Evolutionary conservation across 1,140 invertebrate species (phyloP).

Genomic region (Battus philenor): DNA sequence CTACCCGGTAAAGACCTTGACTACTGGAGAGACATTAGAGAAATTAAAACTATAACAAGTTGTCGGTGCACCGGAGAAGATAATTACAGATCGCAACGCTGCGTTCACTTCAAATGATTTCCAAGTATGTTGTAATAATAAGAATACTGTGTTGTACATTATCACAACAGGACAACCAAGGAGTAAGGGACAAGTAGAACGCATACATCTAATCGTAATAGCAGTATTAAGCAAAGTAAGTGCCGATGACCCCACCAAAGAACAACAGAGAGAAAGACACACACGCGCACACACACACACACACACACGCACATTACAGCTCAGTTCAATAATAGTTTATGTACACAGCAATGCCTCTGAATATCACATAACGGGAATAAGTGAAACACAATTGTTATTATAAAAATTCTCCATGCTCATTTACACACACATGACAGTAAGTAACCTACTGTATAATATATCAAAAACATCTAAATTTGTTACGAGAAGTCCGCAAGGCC

Average conservation of each 20-base stretch:
- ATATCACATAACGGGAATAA: no score
- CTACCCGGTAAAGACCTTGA: conserved; percentile 38
- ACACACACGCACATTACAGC: no score
- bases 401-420: no score
- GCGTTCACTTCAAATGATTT: conserved; percentile 26
- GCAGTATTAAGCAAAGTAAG: conserved; percentile 11
- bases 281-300: no score
- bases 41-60: conserved; percentile 26
- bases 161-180: conserved; percentile 24
- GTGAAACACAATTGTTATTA: no score
- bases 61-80: conserved; percentile 24
- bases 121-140: conserved; percentile 19
- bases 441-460: no score
- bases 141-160: conserved; percentile 4
- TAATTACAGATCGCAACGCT: conserved; percentile 25
- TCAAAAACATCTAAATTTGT: no score
- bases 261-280: no score
- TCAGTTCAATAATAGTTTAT: no score
- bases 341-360: no score
- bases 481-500: no score
- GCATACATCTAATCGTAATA: conserved; percentile 23
- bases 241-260: not conserved
- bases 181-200: conserved; percentile 31
- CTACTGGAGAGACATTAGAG: conserved; percentile 29
- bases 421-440: no score